These are phyloP conservation scores for Gorilla gorilla DNA, from an alignment of 2,113 vertebrate genomes.

Conservation along the genomic window DNA sequence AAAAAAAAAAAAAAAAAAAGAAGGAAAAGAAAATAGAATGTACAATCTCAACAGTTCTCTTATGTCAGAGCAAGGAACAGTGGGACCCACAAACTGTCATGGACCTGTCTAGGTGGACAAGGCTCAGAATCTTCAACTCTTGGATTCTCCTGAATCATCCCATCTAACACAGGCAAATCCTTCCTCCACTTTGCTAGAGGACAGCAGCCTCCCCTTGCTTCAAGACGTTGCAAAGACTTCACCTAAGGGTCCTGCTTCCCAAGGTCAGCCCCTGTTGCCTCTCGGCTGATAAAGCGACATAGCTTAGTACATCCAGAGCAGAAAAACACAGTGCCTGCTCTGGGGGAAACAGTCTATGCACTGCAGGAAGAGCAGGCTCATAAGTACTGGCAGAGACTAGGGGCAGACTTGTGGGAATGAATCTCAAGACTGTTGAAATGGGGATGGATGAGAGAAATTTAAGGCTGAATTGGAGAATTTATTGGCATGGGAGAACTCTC, in stretches of 20 bases:
- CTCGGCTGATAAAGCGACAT: background rate
- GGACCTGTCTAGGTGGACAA: background rate
- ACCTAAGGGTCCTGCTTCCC: background rate
- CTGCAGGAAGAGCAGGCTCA: background rate
- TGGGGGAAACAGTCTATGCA: background rate
- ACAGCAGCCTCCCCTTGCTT: background rate
- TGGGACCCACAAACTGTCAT: background rate
- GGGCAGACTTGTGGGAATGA: accelerated
- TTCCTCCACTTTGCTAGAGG: background rate
- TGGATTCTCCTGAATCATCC: background rate
- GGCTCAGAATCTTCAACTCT: background rate
- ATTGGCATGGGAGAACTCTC: background rate
- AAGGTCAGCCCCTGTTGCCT: background rate
- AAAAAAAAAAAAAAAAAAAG: too few species aligned
- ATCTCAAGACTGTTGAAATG: background rate
- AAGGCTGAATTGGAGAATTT: background rate
- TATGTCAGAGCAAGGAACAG: background rate
- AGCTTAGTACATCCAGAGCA: background rate
- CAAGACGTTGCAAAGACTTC: background rate
- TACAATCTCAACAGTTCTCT: background rate
- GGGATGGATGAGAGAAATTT: background rate
- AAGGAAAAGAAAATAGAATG: background rate
- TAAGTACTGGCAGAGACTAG: background rate
- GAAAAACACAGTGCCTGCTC: background rate
- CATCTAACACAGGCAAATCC: background rate